A percentile compares a stretch with the other conserved stretches of the same genome.
Evolutionary conservation across 35 echinoderm and acorn worm genomes (phyloP).

Genomic region (Amphiura filiformis): DNA sequence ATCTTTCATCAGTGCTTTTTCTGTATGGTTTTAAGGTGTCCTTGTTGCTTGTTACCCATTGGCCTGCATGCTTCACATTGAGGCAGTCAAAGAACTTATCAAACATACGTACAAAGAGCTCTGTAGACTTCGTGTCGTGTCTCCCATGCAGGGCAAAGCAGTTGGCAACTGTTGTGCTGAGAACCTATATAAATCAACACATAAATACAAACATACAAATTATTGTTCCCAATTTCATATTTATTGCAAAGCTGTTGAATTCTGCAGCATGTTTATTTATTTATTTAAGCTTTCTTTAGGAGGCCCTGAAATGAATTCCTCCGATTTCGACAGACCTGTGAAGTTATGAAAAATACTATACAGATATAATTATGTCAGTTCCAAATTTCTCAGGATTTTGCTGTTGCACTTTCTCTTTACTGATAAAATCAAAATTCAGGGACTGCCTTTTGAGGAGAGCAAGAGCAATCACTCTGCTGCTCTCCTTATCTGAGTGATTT

Average conservation of each 20-base stretch:
- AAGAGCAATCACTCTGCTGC: no score
- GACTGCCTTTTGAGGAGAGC: no score
- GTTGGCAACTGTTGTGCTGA: conserved; percentile 60
- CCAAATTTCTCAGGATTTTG: no score
- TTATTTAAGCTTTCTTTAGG: not conserved
- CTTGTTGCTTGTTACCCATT: conserved; percentile 2
- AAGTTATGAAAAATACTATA: no score
- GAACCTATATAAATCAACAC: conserved; percentile 19
- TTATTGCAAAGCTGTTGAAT: not conserved
- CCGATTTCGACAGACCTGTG: no score
- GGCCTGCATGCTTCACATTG: conserved; percentile 22
- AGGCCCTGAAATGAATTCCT: no score
- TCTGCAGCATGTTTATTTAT: not conserved
- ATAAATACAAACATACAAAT: not conserved
- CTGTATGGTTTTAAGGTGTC: conserved; percentile 18
- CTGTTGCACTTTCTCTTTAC: no score
- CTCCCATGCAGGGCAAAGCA: conserved; percentile 4
- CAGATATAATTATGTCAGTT: no score
- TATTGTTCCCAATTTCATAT: not conserved
- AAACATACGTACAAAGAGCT: conserved; percentile 27
- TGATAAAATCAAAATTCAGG: no score
- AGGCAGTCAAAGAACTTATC: conserved; percentile 71
- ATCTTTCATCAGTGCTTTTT: conserved; percentile 22
- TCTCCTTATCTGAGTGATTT: no score
- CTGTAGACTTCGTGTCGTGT: conserved; percentile 23